Evolutionary conservation across 2,797 vertebrate species (phyloP).

Genomic region (Premnoplex brunnescens): DNA sequence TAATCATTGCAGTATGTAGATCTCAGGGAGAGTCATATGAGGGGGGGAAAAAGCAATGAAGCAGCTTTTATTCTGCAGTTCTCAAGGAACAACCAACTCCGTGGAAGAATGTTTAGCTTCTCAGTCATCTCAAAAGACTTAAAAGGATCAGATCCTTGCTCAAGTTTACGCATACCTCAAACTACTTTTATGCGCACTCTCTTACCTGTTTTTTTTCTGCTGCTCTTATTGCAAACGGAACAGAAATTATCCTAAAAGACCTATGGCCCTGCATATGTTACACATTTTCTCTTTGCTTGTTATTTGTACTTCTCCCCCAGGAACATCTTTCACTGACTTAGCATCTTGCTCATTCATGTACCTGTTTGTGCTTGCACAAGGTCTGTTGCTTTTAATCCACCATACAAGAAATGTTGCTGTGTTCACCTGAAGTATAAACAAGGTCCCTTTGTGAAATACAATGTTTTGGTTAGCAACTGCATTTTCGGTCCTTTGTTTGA

Average conservation of each 20-base stretch:
- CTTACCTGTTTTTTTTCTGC: neutral
- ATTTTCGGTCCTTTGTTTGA: neutral
- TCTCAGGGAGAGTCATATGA: neutral
- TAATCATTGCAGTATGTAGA: slow-evolving; percentile 48
- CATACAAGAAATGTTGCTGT: neutral
- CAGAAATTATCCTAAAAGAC: neutral
- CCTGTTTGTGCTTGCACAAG: neutral
- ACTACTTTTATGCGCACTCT: rapidly evolving
- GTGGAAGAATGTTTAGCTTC: neutral
- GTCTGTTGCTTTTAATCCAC: neutral
- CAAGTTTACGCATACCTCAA: neutral
- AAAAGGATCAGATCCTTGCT: neutral
- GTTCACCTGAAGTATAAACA: neutral
- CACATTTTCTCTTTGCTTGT: neutral
- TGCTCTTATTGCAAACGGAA: neutral
- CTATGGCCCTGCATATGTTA: neutral
- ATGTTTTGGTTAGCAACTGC: neutral
- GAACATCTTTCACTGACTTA: neutral
- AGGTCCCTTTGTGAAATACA: neutral
- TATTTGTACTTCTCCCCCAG: rapidly evolving
- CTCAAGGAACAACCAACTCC: neutral
- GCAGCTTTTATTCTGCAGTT: slow-evolving; percentile 37
- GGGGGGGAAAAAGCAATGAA: neutral
- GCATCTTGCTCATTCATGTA: neutral
- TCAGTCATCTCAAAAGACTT: neutral